These are phyloP conservation scores for Calameuta idolon DNA, from an alignment of 2,888 invertebrate genomes.

Conservation along the genomic window DNA sequence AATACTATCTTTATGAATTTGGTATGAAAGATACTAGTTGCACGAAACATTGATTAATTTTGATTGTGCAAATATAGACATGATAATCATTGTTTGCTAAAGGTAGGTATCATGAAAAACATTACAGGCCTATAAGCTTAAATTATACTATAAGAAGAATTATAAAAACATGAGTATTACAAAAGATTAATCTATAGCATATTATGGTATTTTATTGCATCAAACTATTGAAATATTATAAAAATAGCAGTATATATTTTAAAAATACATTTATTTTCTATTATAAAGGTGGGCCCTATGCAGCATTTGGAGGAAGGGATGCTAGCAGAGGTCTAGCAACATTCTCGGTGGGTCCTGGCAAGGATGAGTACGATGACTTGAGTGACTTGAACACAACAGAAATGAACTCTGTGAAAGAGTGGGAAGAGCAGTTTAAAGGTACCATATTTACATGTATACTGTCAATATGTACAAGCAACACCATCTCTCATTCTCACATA, in stretches of 20 bases:
- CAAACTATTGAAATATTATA: not conserved
- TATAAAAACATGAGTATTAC: not conserved
- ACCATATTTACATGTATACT: conserved; percentile 37
- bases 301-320: conserved; percentile 94
- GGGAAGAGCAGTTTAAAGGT: conserved; percentile 98
- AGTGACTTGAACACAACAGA: conserved; percentile 92
- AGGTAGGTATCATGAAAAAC: not conserved
- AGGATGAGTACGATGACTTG: conserved; percentile 93
- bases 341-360: conserved; percentile 85
- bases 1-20: not conserved
- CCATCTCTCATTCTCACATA: not conserved
- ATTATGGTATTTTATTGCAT: not conserved
- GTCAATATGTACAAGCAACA: not conserved
- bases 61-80: not conserved
- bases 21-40: not conserved
- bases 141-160: not conserved
- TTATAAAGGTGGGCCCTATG: conserved; percentile 88
- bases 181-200: not conserved
- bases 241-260: not conserved
- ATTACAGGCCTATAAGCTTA: not conserved
- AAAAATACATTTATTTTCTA: not conserved
- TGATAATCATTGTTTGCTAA: not conserved
- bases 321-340: conserved; percentile 95
- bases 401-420: conserved; percentile 95
- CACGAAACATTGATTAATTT: not conserved